A percentile compares a stretch with the other conserved stretches of the same genome.
These are phyloP conservation scores for Agrochola lota DNA, from an alignment of 2,888 invertebrate genomes.

Conservation along the genomic window DNA sequence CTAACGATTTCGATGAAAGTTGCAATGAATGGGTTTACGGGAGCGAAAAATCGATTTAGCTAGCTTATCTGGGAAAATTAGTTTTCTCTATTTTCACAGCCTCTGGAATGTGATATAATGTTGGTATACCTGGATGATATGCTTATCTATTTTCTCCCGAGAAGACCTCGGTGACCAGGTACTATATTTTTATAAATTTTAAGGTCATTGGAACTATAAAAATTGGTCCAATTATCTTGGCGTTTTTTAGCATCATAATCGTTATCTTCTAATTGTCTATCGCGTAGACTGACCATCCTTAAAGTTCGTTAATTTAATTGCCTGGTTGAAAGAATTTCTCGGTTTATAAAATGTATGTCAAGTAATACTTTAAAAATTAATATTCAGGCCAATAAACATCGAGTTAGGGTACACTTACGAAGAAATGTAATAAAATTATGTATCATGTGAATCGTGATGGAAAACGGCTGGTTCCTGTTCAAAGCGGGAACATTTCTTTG, in stretches of 20 bases:
- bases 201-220: slow-evolving; percentile 20
- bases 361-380: slow-evolving; percentile 70
- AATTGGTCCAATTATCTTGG: slow-evolving; percentile 2
- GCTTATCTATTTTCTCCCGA: too few relatives aligned
- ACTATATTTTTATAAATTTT: background rate
- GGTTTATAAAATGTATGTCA: slow-evolving; percentile 48
- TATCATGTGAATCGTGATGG: slow-evolving; percentile 75
- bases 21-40: too few relatives aligned
- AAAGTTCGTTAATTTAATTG: slow-evolving; percentile 38
- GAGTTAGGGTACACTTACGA: slow-evolving; percentile 61
- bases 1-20: too few relatives aligned
- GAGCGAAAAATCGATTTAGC: too few relatives aligned
- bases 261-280: background rate
- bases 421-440: slow-evolving; percentile 79
- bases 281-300: slow-evolving; percentile 5
- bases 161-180: too few relatives aligned
- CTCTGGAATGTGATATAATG: too few relatives aligned
- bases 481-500: slow-evolving; percentile 79
- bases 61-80: too few relatives aligned
- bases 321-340: slow-evolving; percentile 15
- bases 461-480: slow-evolving; percentile 69
- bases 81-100: too few relatives aligned
- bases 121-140: too few relatives aligned
- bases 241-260: background rate
- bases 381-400: slow-evolving; percentile 72